Evolutionary conservation across 2,888 invertebrate species (phyloP).

Genomic region (Plemyria rubiginata): DNA sequence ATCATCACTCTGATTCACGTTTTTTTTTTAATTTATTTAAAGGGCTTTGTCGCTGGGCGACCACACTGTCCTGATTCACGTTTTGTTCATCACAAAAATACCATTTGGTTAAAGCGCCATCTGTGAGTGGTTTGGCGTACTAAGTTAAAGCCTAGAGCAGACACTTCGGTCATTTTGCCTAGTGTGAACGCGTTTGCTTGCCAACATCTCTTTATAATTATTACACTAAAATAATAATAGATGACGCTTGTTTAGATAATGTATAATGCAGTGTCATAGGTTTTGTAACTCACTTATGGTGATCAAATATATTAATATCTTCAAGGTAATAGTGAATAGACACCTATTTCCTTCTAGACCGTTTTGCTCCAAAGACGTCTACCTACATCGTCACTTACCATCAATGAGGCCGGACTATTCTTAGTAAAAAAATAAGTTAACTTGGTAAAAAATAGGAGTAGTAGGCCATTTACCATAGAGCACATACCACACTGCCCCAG

Average conservation of each 20-base stretch:
- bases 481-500: conserved; percentile 60
- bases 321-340: no score
- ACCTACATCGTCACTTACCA: no score
- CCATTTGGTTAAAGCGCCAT: conserved; percentile 23
- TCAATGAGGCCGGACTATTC: no score
- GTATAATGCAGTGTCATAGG: background rate
- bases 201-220: conserved; percentile 1
- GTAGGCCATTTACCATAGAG: background rate
- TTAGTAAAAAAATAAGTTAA: no score
- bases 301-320: background rate
- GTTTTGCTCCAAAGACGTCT: no score
- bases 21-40: no score
- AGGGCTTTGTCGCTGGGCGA: no score
- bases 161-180: background rate
- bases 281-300: background rate
- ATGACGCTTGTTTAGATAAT: conserved; percentile 20
- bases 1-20: no score
- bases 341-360: no score
- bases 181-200: background rate
- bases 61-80: no score
- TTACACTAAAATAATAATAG: conserved; percentile 16
- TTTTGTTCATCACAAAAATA: background rate
- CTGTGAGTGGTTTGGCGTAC: conserved; percentile 13
- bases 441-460: no score
- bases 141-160: background rate